These are phyloP conservation scores for Tetramorium alpestre DNA, from an alignment of 1,140 invertebrate species.

Conservation along the genomic window DNA sequence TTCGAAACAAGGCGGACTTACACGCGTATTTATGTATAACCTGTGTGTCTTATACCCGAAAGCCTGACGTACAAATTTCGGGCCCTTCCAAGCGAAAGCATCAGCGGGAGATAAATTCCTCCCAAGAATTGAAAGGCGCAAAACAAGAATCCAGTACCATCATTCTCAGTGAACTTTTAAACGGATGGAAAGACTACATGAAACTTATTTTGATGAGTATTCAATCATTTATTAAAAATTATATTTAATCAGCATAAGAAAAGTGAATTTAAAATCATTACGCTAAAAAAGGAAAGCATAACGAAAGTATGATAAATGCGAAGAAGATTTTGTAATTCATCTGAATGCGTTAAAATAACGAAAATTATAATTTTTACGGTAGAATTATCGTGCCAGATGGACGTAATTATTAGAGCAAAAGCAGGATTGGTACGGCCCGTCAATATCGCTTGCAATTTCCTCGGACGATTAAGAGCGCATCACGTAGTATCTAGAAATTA, in stretches of 20 bases:
- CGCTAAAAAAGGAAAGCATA: not conserved
- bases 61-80: conserved; percentile 53
- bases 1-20: conserved; percentile 67
- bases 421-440: not conserved
- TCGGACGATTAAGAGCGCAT: conserved; percentile 40
- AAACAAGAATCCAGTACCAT: not conserved
- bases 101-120: conserved; percentile 39
- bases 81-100: conserved; percentile 9
- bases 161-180: conserved; percentile 15
- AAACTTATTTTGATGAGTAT: not conserved
- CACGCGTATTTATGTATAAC: conserved; percentile 71
- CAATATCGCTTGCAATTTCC: conserved; percentile 48
- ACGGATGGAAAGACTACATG: not conserved
- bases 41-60: conserved; percentile 63
- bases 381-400: not conserved
- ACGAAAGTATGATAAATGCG: too few relatives aligned
- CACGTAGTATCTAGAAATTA: conserved; percentile 64
- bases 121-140: conserved; percentile 26
- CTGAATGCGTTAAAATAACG: not conserved
- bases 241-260: not conserved
- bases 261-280: not conserved
- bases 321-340: not conserved
- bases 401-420: not conserved
- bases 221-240: not conserved
- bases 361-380: not conserved